Conservation (phyloP, 2,113 vertebrate genomes). For the Rhagologus leucostigma region DNA sequence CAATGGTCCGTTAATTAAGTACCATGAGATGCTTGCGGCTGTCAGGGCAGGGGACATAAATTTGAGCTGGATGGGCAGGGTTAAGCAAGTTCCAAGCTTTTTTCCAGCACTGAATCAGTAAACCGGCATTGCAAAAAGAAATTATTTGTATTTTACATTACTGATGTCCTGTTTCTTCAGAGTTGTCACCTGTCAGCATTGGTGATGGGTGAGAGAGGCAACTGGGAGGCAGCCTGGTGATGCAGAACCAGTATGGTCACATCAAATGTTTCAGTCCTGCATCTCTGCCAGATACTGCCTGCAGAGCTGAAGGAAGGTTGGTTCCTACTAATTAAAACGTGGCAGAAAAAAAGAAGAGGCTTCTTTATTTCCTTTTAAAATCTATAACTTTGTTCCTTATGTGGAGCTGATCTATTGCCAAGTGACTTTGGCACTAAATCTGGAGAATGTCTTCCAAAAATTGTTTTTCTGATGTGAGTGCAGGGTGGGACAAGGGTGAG, state of each 20-base stretch:
- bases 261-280: background rate
- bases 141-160: background rate
- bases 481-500: background rate
- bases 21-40: background rate
- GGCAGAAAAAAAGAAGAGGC: background rate
- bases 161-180: background rate
- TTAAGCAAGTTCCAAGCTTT: background rate
- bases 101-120: background rate
- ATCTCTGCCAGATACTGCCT: background rate
- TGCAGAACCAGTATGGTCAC: background rate
- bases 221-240: background rate
- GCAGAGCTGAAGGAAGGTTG: background rate
- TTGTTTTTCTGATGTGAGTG: background rate
- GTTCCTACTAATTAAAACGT: background rate
- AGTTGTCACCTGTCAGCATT: background rate
- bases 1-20: background rate
- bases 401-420: constrained; percentile 6
- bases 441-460: background rate
- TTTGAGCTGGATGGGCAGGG: background rate
- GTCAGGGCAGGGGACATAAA: background rate
- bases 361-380: constrained; percentile 9
- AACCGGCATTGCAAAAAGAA: background rate
- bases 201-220: background rate
- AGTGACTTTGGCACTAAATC: background rate
- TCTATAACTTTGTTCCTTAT: background rate